Base-by-base conservation (phyloP, 2,888 invertebrate genomes). In the Cynaeus angustus region DNA sequence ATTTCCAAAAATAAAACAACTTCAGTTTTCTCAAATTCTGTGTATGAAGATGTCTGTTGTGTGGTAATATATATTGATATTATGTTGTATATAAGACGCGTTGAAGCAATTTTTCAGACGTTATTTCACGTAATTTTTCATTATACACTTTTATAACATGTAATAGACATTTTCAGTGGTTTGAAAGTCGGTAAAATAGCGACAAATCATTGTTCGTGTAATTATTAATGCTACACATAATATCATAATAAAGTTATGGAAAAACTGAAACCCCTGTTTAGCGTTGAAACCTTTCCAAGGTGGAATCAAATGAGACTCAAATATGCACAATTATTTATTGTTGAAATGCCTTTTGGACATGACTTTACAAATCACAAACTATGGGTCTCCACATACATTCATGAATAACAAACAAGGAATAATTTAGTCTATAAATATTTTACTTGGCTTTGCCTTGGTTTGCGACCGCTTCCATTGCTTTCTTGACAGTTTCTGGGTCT, bases 381-480 rank as follows among this genome's bases (percentile, higher is more conserved):
- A 33, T 4, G 7, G 2, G 33, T 6, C n/a, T 33, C 33, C 33
- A 33, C n/a, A 33, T 33, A 33, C 33, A 33, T 33, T n/a, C 33
- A 33, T 33, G 33, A 5, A 7, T n/a, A 28, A 28, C 7, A 33
- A 33, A 33, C 6, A 33, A 2, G 28, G n/a, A 53, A 55, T 33
- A 55, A 55, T 55, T 41, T 46, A 59, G 30, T 46, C 21, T 28
- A 16, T 56, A 56, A 56, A 56, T 56, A 52, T 58, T 73, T 83
- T 86, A 89, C 87, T 92, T 92, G 80, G 91, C 91, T 85, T 93
- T 92, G 78, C 93, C 93, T 84, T 93, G 93, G 26, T 91, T 90
- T n/a, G 93, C 92, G 0, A 93, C 93, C 38, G 92, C 91, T 72
- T 89, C 91, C 88, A 92, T 92, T 10, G 93, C 93, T 75, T 91